phyloP scores from a whole-genome alignment of 2,888 invertebrate genomes.

The Graphium colonna region DNA sequence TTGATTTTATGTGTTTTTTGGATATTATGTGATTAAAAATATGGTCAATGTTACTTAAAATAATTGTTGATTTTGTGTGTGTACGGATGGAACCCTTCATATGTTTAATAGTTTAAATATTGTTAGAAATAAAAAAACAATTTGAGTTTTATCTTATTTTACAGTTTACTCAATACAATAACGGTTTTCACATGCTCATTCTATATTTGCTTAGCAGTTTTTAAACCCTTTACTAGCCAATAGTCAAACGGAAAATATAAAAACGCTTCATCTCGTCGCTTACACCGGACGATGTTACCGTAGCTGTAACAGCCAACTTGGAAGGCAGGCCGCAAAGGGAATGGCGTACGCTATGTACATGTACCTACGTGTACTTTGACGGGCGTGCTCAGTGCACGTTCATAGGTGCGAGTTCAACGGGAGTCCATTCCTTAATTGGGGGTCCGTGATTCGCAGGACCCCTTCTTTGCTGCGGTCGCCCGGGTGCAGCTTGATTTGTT shows the following conservation, averaged over 20 bases:
- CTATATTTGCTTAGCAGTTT: too few species aligned
- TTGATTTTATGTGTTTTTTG: too few species aligned
- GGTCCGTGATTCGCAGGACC: slow-evolving; percentile 12
- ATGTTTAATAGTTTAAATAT: too few species aligned
- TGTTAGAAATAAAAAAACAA: too few species aligned
- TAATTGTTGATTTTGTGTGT: too few species aligned
- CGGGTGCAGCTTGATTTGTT: not conserved
- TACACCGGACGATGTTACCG: slow-evolving; percentile 26
- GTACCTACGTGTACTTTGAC: slow-evolving; percentile 37
- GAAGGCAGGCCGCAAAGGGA: slow-evolving; percentile 38
- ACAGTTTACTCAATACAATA: too few species aligned
- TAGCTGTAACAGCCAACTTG: slow-evolving; percentile 40
- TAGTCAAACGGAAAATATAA: not conserved
- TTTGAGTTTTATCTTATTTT: too few species aligned
- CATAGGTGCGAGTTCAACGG: slow-evolving; percentile 40
- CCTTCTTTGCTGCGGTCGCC: not conserved
- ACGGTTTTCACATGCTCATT: too few species aligned
- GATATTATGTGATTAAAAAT: too few species aligned
- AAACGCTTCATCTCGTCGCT: slow-evolving; percentile 17
- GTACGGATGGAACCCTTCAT: too few species aligned
- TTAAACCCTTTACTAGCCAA: too few species aligned
- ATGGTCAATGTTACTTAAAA: too few species aligned
- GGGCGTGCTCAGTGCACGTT: slow-evolving; percentile 28
- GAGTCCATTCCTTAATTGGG: slow-evolving; percentile 32
- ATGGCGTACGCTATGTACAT: slow-evolving; percentile 11